Evolutionary conservation across 2,797 vertebrate genomes (phyloP).

Genomic region (Pitangus sulphuratus): DNA sequence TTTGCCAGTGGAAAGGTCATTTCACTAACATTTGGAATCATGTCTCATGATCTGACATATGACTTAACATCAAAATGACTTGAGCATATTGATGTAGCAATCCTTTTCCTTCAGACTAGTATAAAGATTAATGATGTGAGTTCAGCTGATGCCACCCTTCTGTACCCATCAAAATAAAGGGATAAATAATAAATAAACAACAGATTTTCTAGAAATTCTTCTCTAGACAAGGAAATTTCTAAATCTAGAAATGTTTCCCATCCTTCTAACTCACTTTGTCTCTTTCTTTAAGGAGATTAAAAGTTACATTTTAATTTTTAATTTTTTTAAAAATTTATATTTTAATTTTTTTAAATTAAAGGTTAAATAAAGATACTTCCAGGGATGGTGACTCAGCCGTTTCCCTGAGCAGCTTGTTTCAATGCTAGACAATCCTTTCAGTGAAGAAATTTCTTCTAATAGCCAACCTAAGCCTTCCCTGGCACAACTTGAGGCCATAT

Average conservation of each 20-base stretch:
- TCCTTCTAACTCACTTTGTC: neutral
- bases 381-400: neutral
- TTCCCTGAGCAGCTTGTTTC: neutral
- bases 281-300: neutral
- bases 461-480: neutral
- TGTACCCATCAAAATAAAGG: neutral
- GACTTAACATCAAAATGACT: slow-evolving; percentile 1
- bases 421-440: neutral
- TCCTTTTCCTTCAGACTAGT: neutral
- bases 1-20: slow-evolving; percentile 47
- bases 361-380: neutral
- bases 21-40: slow-evolving; percentile 35
- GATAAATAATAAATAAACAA: neutral
- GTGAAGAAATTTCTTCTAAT: neutral
- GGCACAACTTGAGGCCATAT: neutral
- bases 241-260: neutral
- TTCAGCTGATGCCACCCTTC: neutral
- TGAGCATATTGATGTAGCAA: neutral
- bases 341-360: too few relatives aligned
- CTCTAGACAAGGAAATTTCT: neutral
- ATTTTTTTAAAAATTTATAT: too few relatives aligned
- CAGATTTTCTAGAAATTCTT: neutral
- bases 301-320: neutral
- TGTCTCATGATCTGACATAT: neutral
- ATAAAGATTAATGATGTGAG: neutral